Percentiles rank a stretch among this genome's conserved stretches.
phyloP scores from a whole-genome alignment of 2,113 vertebrate species.

The Oryzias melastigma region DNA sequence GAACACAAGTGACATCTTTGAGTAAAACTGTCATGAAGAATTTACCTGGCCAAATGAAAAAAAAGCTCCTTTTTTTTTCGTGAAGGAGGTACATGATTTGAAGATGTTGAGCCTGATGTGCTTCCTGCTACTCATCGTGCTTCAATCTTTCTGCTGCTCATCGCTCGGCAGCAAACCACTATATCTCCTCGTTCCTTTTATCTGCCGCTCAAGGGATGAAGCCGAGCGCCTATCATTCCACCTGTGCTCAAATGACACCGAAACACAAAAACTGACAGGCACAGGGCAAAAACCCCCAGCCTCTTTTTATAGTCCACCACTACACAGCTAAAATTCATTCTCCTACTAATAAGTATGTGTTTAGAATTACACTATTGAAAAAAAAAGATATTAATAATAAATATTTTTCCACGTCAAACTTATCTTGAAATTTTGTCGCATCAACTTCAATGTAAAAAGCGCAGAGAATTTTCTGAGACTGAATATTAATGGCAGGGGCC shows the following conservation, averaged over 20 bases:
- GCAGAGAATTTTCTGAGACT: slow-evolving; percentile 50
- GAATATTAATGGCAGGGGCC: slow-evolving; percentile 56
- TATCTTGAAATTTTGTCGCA: slow-evolving; percentile 68
- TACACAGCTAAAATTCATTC: not conserved
- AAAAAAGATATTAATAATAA: slow-evolving; percentile 60
- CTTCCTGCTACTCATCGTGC: slow-evolving; percentile 55
- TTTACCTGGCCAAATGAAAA: slow-evolving; percentile 31
- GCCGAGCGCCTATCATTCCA: slow-evolving; percentile 46
- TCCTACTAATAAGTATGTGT: not conserved
- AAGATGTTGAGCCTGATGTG: slow-evolving; percentile 39
- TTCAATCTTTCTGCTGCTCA: slow-evolving; percentile 39
- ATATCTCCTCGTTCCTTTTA: slow-evolving; percentile 57
- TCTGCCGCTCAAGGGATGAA: slow-evolving; percentile 57
- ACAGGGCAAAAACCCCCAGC: slow-evolving; percentile 41
- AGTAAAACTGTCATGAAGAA: slow-evolving; percentile 35
- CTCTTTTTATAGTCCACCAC: slow-evolving; percentile 16
- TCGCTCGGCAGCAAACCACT: slow-evolving; percentile 31
- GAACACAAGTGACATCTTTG: slow-evolving; percentile 27
- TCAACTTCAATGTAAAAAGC: slow-evolving; percentile 64
- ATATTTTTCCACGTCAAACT: slow-evolving; percentile 3
- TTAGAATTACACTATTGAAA: not conserved
- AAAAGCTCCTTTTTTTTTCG: too few relatives aligned
- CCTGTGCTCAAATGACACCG: slow-evolving; percentile 45
- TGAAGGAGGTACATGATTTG: slow-evolving; percentile 29
- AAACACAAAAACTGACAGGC: slow-evolving; percentile 53